Evolutionary conservation across 2,113 vertebrate genomes (phyloP).

Genomic region (Tupaia tana): DNA sequence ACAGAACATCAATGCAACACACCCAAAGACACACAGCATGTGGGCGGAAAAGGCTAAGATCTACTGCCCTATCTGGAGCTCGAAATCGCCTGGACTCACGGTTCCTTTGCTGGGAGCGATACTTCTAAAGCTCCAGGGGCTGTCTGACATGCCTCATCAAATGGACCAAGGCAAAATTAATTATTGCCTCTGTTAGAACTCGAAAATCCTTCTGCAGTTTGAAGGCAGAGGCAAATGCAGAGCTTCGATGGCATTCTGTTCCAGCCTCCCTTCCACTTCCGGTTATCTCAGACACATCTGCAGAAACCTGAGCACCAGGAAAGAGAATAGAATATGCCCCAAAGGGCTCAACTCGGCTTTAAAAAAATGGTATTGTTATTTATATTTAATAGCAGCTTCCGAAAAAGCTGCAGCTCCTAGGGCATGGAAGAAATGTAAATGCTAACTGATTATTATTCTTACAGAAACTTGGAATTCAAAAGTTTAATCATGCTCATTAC

Average conservation of each 20-base stretch:
- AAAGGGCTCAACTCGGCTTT: constrained; percentile 62
- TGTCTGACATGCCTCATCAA: constrained; percentile 30
- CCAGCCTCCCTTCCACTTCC: not conserved
- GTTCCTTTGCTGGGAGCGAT: not conserved
- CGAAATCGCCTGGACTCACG: not conserved
- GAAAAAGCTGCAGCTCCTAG: constrained; percentile 60
- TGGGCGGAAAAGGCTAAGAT: not conserved
- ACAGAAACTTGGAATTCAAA: constrained; percentile 80
- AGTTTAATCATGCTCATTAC: constrained; percentile 79
- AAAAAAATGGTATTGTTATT: constrained; percentile 68
- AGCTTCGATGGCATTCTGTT: not conserved
- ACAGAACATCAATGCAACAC: not conserved
- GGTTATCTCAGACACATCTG: not conserved
- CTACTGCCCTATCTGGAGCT: not conserved
- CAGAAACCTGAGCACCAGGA: constrained; percentile 1
- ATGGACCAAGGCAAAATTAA: constrained; percentile 43
- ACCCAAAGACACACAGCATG: not conserved
- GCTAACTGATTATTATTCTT: constrained; percentile 79
- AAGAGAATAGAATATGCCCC: constrained; percentile 72
- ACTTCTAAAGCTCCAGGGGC: not conserved
- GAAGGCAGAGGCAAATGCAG: not conserved
- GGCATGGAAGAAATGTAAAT: constrained; percentile 59
- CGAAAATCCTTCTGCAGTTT: constrained; percentile 47
- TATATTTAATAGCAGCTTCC: constrained; percentile 76
- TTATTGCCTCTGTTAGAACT: constrained; percentile 32